phyloP scores from a whole-genome alignment of 2,888 invertebrate species.

The Pristionchus maxplancki region DNA sequence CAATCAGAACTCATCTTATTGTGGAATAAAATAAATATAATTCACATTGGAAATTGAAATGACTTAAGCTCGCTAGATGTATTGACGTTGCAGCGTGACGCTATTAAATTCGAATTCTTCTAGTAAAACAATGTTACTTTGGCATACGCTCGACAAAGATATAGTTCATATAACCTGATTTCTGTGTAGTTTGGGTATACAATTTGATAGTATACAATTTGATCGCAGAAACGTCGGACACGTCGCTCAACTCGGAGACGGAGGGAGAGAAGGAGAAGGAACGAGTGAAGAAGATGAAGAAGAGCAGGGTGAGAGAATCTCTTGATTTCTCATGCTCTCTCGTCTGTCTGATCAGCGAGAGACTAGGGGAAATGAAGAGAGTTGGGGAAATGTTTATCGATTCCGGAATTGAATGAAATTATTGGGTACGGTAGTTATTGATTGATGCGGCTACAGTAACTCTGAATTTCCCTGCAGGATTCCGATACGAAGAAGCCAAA shows the following conservation, averaged over 20 bases:
- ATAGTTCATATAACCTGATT: too few relatives aligned
- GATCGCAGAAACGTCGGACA: conserved; percentile 31
- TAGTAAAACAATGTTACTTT: background rate
- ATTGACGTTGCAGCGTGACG: background rate
- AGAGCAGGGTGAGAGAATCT: background rate
- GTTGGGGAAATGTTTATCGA: background rate
- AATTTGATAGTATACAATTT: too few relatives aligned
- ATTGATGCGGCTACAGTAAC: background rate
- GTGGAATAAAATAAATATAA: too few relatives aligned
- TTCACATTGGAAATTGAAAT: too few relatives aligned
- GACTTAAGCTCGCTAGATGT: background rate
- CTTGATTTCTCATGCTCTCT: too few relatives aligned
- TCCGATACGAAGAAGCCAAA: conserved; percentile 3
- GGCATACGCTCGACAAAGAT: too few relatives aligned
- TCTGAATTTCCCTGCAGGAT: background rate
- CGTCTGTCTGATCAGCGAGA: too few relatives aligned
- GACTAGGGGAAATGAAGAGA: background rate
- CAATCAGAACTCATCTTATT: too few relatives aligned
- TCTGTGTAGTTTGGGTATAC: too few relatives aligned
- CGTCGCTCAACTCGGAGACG: conserved; percentile 45
- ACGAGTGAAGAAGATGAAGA: conserved; percentile 19
- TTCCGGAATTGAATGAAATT: too few relatives aligned
- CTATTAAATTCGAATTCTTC: background rate
- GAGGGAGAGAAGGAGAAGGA: conserved; percentile 46
- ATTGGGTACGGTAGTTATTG: background rate